Base-by-base conservation (phyloP, 2,797 vertebrate species). In the Prunella strophiata region DNA sequence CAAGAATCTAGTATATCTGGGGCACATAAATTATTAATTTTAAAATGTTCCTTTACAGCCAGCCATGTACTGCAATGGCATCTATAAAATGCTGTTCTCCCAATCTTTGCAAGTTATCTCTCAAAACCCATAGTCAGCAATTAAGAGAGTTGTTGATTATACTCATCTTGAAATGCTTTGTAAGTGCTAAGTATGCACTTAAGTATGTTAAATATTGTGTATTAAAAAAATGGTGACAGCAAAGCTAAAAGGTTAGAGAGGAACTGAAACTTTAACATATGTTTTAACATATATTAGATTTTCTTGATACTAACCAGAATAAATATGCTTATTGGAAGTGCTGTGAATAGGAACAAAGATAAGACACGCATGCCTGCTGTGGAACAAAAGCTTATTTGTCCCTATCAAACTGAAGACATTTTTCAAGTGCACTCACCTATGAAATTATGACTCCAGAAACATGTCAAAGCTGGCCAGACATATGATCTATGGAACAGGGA, bases 381-480 rank as follows among this genome's bases (percentile, higher is more conserved):
- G 85, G 79, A 94, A 96, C 92, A 96, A 93, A 97, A 94, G 87
- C 92, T 89, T 93, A 89, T 91, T 93, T 95, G 91, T 94, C 67
- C 79, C 57, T 59, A 47, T 78, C 4, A 0, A 85, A 88, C 47
- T 50, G 38, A 86, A 91, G 95, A 93, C 79, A 84, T 94, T 96
- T 94, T 88, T 95, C 94, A 95, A 91, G 80, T n/a, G 73, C 91
- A 45, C 50, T 95, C 94, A 96, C 91, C 89, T 96, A 95, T 93
- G 94, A 96, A 93, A 96, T 92, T 91, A 93, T 94, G 67, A 95
- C 19, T 94, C 71, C 84, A 96, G 94, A 96, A 96, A 88, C 67
- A 87, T 67, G 83, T 86, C 91, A 95, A 93, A 93, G 59, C 91
- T 90, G 86, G 55, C 52, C 80, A 94, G 94, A 90, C 59, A 79